Conservation (phyloP, 1,140 invertebrate species). For the Thrips palmi region DNA sequence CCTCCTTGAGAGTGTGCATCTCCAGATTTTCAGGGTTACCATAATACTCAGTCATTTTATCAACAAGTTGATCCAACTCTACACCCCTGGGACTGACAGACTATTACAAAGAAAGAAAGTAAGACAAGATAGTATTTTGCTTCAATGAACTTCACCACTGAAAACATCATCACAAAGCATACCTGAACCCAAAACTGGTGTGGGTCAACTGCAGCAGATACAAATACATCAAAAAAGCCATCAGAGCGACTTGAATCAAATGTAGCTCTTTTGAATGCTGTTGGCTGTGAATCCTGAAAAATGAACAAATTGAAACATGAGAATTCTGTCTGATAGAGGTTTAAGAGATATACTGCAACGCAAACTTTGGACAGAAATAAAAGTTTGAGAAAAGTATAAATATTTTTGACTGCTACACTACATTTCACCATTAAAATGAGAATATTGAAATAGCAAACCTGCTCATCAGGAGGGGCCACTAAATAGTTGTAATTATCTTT, state of each 20-base stretch:
- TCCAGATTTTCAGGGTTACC: slow-evolving; percentile 35
- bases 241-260: too few species aligned
- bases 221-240: slow-evolving; percentile 54
- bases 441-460: too few species aligned
- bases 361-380: too few species aligned
- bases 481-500: slow-evolving; percentile 1
- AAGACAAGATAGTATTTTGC: not conserved
- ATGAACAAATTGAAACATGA: too few species aligned
- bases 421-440: too few species aligned
- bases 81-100: slow-evolving; percentile 39
- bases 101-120: slow-evolving; percentile 21
- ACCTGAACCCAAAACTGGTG: slow-evolving; percentile 71
- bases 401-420: too few species aligned
- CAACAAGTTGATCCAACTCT: slow-evolving; percentile 50
- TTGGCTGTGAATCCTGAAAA: too few species aligned
- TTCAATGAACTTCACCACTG: not conserved
- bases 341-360: too few species aligned
- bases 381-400: too few species aligned
- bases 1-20: slow-evolving; percentile 29
- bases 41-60: slow-evolving; percentile 64
- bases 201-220: slow-evolving; percentile 60
- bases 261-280: too few species aligned
- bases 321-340: too few species aligned
- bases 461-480: not conserved
- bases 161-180: slow-evolving; percentile 7